phyloP scores from a whole-genome alignment of 2,888 invertebrate species.

The Pocota personata region DNA sequence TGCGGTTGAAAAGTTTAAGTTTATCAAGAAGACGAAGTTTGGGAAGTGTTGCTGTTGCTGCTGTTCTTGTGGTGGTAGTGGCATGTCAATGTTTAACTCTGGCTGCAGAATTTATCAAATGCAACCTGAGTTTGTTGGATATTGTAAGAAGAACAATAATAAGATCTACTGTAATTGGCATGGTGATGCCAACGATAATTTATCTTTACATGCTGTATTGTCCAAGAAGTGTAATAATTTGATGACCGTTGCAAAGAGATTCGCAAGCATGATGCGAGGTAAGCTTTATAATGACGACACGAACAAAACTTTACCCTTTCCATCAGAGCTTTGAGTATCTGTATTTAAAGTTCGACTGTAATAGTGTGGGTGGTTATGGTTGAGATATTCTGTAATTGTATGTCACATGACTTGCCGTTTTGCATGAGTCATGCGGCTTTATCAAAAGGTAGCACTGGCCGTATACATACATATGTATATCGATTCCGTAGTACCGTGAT shows the following conservation, averaged over 20 bases:
- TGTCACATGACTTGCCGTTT: constrained; percentile 48
- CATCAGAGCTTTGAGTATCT: neutral
- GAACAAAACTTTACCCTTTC: neutral
- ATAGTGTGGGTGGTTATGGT: neutral
- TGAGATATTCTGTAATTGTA: neutral
- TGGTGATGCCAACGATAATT: constrained; percentile 6
- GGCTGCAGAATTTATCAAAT: constrained; percentile 47
- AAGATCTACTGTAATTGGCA: constrained; percentile 46
- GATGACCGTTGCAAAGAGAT: constrained; percentile 41
- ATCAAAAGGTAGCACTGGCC: neutral
- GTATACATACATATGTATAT: neutral
- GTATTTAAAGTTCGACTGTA: neutral
- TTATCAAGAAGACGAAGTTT: constrained; percentile 54
- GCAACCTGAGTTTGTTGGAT: constrained; percentile 41
- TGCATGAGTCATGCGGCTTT: constrained; percentile 33
- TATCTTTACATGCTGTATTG: constrained; percentile 23
- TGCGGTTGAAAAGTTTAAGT: constrained; percentile 37
- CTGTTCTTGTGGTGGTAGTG: constrained; percentile 8
- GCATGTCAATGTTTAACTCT: constrained; percentile 46
- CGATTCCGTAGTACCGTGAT: constrained; percentile 3
- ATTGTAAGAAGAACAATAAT: constrained; percentile 12
- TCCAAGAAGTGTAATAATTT: constrained; percentile 56
- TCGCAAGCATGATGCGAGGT: constrained; percentile 69
- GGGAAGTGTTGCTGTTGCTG: constrained; percentile 35
- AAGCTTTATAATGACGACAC: neutral